A percentile compares a stretch with the other conserved stretches of the same genome.
phyloP scores from a whole-genome alignment of 2,888 invertebrate species.

The Trissolcus brochymenae region DNA sequence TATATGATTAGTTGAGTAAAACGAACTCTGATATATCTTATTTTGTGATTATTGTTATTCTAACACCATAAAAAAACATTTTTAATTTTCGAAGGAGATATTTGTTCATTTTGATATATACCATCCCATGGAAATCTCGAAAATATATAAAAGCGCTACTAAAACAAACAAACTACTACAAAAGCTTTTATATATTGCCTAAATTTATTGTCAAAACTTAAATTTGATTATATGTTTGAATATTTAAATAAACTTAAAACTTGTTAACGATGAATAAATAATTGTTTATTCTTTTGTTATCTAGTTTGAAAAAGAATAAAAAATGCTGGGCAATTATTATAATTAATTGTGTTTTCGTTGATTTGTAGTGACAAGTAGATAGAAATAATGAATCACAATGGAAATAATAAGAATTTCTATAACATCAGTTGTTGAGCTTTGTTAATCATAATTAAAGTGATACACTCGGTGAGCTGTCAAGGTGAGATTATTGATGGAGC shows the following conservation, averaged over 20 bases:
- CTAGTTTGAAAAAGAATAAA: not conserved
- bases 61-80: too few relatives aligned
- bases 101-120: too few relatives aligned
- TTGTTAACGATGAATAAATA: not conserved
- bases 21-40: too few relatives aligned
- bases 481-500: constrained; percentile 51
- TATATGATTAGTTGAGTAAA: too few relatives aligned
- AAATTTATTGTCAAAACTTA: too few relatives aligned
- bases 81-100: too few relatives aligned
- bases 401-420: constrained; percentile 32
- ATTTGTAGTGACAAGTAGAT: constrained; percentile 6
- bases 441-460: constrained; percentile 56
- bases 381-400: constrained; percentile 28
- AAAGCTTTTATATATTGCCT: too few relatives aligned
- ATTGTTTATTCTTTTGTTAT: not conserved
- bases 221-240: too few relatives aligned
- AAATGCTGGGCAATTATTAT: not conserved
- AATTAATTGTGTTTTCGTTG: not conserved
- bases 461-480: constrained; percentile 49
- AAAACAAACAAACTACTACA: too few relatives aligned
- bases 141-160: too few relatives aligned
- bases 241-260: not conserved
- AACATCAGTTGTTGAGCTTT: constrained; percentile 26
- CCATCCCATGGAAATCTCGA: too few relatives aligned
- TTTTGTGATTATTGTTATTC: too few relatives aligned